These are phyloP conservation scores for Calephelis virginiensis DNA, from an alignment of 1,140 invertebrate species.

Conservation along the genomic window DNA sequence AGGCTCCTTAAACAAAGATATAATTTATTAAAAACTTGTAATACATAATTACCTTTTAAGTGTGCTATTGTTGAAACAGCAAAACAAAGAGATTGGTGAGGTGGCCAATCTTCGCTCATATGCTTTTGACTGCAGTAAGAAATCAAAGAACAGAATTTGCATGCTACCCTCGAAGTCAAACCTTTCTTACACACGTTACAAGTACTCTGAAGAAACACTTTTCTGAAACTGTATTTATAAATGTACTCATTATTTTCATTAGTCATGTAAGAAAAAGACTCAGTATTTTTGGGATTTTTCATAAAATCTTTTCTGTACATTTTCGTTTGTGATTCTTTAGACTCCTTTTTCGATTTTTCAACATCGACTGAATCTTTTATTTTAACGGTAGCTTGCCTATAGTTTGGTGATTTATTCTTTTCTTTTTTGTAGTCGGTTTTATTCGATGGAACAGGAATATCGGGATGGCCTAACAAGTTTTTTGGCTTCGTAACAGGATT, in stretches of 20 bases:
- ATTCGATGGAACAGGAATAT: slow-evolving; percentile 78
- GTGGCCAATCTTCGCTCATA: slow-evolving; percentile 68
- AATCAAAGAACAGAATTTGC: slow-evolving; percentile 66
- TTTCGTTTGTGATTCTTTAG: slow-evolving; percentile 52
- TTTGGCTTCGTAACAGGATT: slow-evolving; percentile 70
- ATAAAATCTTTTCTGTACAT: slow-evolving; percentile 40
- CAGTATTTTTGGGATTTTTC: slow-evolving; percentile 41
- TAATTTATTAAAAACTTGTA: neutral
- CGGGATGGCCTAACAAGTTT: slow-evolving; percentile 77
- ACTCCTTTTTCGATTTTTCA: slow-evolving; percentile 44
- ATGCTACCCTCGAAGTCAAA: slow-evolving; percentile 57
- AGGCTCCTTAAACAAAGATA: neutral
- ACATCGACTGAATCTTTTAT: slow-evolving; percentile 65
- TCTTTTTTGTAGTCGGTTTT: slow-evolving; percentile 77
- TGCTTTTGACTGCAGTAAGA: slow-evolving; percentile 71
- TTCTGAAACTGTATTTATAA: slow-evolving; percentile 76
- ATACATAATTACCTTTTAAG: slow-evolving; percentile 60
- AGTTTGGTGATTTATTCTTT: slow-evolving; percentile 68
- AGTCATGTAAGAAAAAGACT: slow-evolving; percentile 42
- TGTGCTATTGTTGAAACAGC: slow-evolving; percentile 71
- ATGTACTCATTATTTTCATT: slow-evolving; percentile 67
- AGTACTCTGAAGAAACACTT: slow-evolving; percentile 65
- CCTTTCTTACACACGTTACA: slow-evolving; percentile 72
- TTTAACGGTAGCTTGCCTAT: slow-evolving; percentile 62
- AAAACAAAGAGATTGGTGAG: slow-evolving; percentile 71